Percentiles rank a stretch among this genome's conserved stretches.
Evolutionary conservation across 1,140 invertebrate species (phyloP).

Genomic region (Lepidurus arcticus): DNA sequence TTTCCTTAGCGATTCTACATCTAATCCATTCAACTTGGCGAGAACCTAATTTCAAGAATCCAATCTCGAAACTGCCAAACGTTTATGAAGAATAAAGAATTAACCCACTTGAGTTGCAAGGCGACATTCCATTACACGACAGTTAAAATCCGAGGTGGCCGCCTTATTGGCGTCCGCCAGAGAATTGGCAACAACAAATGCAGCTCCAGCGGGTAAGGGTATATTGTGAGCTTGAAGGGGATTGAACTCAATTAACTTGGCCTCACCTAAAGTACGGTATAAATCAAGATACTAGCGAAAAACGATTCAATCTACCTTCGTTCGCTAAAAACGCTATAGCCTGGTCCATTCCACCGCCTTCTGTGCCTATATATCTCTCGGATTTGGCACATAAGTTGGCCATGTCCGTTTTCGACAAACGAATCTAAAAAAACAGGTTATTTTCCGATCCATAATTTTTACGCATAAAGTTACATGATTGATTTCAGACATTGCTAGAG

Average conservation of each 20-base stretch:
- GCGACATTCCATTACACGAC: constrained; percentile 61
- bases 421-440: constrained; percentile 41
- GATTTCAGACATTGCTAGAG: constrained; percentile 71
- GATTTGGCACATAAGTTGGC: constrained; percentile 78
- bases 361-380: constrained; percentile 88
- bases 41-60: constrained; percentile 31
- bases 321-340: constrained; percentile 91
- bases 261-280: constrained; percentile 54
- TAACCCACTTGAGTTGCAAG: constrained; percentile 51
- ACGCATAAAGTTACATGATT: constrained; percentile 54
- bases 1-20: constrained; percentile 22
- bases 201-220: constrained; percentile 66
- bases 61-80: constrained; percentile 1
- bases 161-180: constrained; percentile 89
- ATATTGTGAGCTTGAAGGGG: constrained; percentile 75
- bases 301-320: constrained; percentile 53
- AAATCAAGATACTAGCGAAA: constrained; percentile 8
- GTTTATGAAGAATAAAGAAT: not conserved
- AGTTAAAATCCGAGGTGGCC: constrained; percentile 80
- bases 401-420: constrained; percentile 64
- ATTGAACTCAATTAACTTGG: constrained; percentile 90
- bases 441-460: constrained; percentile 35
- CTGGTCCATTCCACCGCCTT: constrained; percentile 99
- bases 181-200: constrained; percentile 92
- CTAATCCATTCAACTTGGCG: constrained; percentile 31